Conservation (phyloP, 2,113 vertebrate genomes). For the Peromyscus polionotus region DNA sequence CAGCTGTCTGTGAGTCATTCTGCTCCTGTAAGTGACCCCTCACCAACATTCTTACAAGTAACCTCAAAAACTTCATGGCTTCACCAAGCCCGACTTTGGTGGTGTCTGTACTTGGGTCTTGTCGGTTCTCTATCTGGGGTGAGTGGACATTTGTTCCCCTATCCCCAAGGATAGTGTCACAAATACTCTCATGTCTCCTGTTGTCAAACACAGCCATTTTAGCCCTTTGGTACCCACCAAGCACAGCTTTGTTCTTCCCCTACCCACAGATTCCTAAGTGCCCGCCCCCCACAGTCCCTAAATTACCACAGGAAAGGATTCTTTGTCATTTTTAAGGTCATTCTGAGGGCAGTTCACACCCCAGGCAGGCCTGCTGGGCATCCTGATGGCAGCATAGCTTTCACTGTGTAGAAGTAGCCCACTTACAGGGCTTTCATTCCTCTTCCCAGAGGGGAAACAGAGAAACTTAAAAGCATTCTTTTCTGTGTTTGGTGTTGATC, state of each 20-base stretch:
- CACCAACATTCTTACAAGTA: neutral
- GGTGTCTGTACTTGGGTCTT: neutral
- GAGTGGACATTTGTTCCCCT: neutral
- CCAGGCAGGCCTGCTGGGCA: neutral
- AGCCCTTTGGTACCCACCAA: neutral
- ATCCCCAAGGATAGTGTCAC: neutral
- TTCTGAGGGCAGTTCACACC: constrained; percentile 5
- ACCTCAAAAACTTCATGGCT: no score
- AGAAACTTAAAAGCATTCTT: neutral
- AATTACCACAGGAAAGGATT: neutral
- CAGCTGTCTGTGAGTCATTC: neutral
- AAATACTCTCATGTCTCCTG: neutral
- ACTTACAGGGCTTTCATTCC: no score
- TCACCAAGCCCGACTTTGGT: neutral
- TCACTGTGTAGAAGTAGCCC: neutral
- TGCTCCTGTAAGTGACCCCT: neutral
- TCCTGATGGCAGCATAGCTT: accelerated
- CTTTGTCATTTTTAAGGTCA: neutral
- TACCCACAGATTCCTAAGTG: neutral
- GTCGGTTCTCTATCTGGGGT: neutral
- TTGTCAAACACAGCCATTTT: neutral
- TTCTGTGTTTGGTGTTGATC: neutral
- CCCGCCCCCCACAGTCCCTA: neutral
- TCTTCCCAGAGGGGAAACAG: neutral
- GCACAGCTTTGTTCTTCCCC: neutral